Evolutionary conservation across 2,113 vertebrate species (phyloP).

Genomic region (Eretmochelys imbricata): DNA sequence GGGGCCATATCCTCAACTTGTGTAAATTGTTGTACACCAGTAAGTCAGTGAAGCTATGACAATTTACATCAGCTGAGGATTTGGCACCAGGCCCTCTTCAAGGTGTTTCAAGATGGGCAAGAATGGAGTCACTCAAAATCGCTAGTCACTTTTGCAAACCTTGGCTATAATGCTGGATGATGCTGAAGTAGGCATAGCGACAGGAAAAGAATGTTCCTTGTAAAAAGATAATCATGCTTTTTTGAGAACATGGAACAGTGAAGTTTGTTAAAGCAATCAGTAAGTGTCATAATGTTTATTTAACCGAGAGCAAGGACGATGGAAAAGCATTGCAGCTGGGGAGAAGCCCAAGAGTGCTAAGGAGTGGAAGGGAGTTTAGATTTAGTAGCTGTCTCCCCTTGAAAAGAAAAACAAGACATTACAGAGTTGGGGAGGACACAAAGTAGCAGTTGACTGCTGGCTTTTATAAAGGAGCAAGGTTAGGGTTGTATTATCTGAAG

Average conservation of each 20-base stretch:
- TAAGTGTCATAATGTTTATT: constrained; percentile 76
- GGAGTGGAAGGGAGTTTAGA: constrained; percentile 51
- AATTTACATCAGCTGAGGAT: constrained; percentile 26
- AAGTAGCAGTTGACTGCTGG: constrained; percentile 59
- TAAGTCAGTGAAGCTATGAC: constrained; percentile 23
- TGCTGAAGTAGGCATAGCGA: constrained; percentile 61
- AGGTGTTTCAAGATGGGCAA: constrained; percentile 46
- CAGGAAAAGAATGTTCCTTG: constrained; percentile 66
- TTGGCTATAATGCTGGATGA: constrained; percentile 27
- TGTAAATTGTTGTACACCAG: neutral
- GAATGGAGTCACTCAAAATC: neutral
- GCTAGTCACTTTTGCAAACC: neutral
- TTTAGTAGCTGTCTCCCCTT: constrained; percentile 71
- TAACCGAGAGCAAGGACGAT: constrained; percentile 69
- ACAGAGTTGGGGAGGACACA: constrained; percentile 34
- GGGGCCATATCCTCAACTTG: accelerated
- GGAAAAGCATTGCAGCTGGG: constrained; percentile 72
- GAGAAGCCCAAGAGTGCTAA: constrained; percentile 57
- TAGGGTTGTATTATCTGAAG: constrained; percentile 63
- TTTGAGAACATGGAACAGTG: constrained; percentile 48
- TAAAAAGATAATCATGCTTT: constrained; percentile 63
- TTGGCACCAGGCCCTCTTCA: constrained; percentile 17
- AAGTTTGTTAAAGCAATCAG: constrained; percentile 72
- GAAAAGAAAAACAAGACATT: constrained; percentile 66
- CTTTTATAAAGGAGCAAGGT: constrained; percentile 46